phyloP scores from a whole-genome alignment of 2,797 vertebrate species.

The Kryptolebias ocellatus region DNA sequence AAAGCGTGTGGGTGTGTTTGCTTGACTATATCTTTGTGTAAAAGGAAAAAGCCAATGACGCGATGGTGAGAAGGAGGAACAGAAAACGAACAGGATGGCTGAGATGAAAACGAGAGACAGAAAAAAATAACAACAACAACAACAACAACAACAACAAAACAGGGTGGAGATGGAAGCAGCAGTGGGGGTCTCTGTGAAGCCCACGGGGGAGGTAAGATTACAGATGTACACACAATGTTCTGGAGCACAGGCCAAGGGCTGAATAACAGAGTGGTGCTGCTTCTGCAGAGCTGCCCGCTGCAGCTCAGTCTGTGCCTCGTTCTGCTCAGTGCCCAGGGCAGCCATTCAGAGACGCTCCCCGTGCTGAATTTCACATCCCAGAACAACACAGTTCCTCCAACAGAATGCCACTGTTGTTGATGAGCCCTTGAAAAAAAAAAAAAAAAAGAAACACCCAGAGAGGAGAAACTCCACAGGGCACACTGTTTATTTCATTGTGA shows the following conservation, averaged over 20 bases:
- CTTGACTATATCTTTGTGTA: constrained; percentile 77
- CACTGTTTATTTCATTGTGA: constrained; percentile 24
- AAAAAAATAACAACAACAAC: constrained; percentile 33
- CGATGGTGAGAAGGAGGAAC: constrained; percentile 45
- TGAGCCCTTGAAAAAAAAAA: constrained; percentile 36
- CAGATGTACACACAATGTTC: constrained; percentile 80
- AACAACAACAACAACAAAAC: constrained; percentile 41
- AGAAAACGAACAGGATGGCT: constrained; percentile 49
- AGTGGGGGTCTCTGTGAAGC: constrained; percentile 48
- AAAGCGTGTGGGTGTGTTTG: constrained; percentile 76
- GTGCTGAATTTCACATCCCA: constrained; percentile 60
- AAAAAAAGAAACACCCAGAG: constrained; percentile 15
- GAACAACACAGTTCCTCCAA: constrained; percentile 62
- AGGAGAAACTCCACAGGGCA: constrained; percentile 37
- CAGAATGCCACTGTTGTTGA: constrained; percentile 53
- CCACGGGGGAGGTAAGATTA: constrained; percentile 77
- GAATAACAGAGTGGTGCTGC: constrained; percentile 76
- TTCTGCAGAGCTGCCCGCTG: constrained; percentile 70
- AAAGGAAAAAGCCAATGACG: constrained; percentile 58
- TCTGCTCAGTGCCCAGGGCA: constrained; percentile 74
- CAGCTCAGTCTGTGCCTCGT: constrained; percentile 72
- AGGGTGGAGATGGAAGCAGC: constrained; percentile 19
- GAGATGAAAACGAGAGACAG: constrained; percentile 42
- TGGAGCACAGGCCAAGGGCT: constrained; percentile 76
- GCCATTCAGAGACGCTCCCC: constrained; percentile 75